Conservation (phyloP, 2,113 vertebrate genomes). For the Pampusana beccarii region DNA sequence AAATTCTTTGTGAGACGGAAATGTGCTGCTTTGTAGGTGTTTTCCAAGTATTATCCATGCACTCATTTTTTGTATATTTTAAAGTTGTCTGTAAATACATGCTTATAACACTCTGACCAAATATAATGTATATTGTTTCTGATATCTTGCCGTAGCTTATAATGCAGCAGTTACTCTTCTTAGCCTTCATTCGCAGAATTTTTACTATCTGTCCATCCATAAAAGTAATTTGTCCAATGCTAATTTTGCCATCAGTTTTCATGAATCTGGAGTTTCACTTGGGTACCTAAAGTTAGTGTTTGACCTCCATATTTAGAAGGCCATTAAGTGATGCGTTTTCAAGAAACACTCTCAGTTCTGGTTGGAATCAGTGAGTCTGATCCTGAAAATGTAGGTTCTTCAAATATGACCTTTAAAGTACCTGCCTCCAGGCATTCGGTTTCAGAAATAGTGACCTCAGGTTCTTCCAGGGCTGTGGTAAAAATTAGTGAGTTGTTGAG, state of each 20-base stretch:
- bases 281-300: background rate
- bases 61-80: background rate
- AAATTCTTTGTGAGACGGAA: background rate
- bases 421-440: background rate
- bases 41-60: background rate
- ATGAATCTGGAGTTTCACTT: background rate
- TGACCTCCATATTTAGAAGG: background rate
- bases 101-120: background rate
- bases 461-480: background rate
- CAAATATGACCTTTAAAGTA: background rate
- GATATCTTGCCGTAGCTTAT: background rate
- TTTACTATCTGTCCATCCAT: background rate
- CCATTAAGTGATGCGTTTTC: background rate
- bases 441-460: background rate
- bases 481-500: background rate
- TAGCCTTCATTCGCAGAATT: too few species aligned
- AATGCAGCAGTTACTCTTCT: background rate
- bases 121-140: background rate
- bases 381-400: background rate
- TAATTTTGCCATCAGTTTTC: background rate
- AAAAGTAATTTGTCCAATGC: background rate
- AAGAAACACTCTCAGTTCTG: background rate
- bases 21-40: background rate
- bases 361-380: background rate
- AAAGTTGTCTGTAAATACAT: background rate